phyloP scores from a whole-genome alignment of 2,888 invertebrate genomes.

The Beris morrisii region DNA sequence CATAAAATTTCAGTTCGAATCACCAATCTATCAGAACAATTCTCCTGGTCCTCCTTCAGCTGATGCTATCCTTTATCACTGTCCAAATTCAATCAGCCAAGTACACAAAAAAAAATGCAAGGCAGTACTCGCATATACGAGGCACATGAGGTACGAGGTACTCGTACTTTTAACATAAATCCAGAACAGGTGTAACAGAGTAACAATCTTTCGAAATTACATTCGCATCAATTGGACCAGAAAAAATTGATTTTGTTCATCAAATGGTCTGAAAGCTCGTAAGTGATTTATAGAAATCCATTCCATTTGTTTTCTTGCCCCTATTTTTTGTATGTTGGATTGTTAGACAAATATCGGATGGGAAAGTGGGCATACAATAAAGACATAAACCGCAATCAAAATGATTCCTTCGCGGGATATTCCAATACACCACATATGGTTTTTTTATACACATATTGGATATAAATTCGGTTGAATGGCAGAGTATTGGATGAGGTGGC shows the following conservation, averaged over 20 bases:
- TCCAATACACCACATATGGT: not conserved
- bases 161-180: not conserved
- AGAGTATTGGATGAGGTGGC: not conserved
- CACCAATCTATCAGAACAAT: too few species aligned
- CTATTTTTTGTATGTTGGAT: constrained; percentile 10
- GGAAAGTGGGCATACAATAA: constrained; percentile 2
- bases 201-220: constrained; percentile 16
- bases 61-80: too few species aligned
- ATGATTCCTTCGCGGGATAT: constrained; percentile 18
- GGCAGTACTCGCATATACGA: too few species aligned
- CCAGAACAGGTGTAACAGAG: constrained; percentile 14
- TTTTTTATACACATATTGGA: not conserved
- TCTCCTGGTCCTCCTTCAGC: too few species aligned
- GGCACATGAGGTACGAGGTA: too few species aligned
- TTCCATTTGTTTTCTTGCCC: not conserved
- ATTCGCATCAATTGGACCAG: constrained; percentile 10
- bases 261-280: constrained; percentile 22
- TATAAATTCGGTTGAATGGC: not conserved
- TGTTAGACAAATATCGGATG: constrained; percentile 7
- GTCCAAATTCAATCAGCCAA: too few species aligned
- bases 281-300: constrained; percentile 24
- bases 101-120: too few species aligned
- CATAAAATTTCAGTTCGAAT: too few species aligned
- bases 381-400: constrained; percentile 19
- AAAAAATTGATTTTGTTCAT: constrained; percentile 22